Conservation (phyloP, 2,888 invertebrate species). For the Eupithecia exiguata region DNA sequence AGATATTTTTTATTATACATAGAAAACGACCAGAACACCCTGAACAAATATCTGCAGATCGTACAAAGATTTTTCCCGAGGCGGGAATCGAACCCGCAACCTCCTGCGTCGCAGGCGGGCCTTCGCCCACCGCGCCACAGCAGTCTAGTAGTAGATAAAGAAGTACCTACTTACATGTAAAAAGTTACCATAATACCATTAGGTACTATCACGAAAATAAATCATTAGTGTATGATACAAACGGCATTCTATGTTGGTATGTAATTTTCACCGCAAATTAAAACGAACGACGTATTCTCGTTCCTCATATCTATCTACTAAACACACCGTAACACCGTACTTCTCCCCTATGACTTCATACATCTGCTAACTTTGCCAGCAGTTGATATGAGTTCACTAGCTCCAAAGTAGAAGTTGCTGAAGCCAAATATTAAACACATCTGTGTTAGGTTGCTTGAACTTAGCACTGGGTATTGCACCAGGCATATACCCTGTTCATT, state of each 20-base stretch:
- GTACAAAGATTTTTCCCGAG: too few species aligned
- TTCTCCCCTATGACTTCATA: neutral
- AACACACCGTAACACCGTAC: neutral
- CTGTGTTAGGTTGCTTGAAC: conserved; percentile 19
- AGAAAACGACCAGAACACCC: too few species aligned
- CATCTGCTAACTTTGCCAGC: neutral
- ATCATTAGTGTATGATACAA: neutral
- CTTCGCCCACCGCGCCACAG: too few species aligned
- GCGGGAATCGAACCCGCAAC: too few species aligned
- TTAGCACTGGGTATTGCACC: conserved; percentile 3
- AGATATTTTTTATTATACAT: too few species aligned
- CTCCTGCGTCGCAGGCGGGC: too few species aligned
- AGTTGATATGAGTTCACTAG: conserved; percentile 6
- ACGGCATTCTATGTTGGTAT: neutral
- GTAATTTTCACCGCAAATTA: neutral
- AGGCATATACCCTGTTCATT: conserved; percentile 5
- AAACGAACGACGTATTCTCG: neutral
- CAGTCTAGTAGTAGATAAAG: too few species aligned
- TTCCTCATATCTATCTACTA: neutral
- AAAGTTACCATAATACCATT: too few species aligned
- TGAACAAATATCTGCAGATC: too few species aligned
- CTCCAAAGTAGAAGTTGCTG: neutral
- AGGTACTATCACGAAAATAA: too few species aligned
- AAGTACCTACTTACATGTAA: too few species aligned
- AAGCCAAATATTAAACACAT: conserved; percentile 25